A percentile compares a stretch with the other conserved stretches of the same genome.
Conservation (phyloP, 2,113 vertebrate genomes). For the Vulpes lagopus region DNA sequence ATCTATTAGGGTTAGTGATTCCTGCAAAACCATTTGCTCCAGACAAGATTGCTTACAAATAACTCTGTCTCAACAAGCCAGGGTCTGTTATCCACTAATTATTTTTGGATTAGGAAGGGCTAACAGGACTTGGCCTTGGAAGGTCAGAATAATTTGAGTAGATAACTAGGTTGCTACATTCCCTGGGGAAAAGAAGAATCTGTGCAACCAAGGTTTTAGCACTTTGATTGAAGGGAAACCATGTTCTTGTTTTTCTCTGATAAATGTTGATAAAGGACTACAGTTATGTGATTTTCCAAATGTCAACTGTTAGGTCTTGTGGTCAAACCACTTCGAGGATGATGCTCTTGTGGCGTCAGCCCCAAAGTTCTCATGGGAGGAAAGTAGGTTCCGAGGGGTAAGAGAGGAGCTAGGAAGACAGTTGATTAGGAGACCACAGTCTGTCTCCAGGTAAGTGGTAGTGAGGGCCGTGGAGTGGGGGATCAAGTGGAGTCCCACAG, state of each 20-base stretch:
- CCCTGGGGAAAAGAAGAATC: constrained; percentile 75
- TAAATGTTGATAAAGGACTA: constrained; percentile 76
- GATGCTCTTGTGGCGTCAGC: background rate
- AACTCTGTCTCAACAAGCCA: constrained; percentile 64
- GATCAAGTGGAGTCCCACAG: background rate
- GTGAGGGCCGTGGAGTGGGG: background rate
- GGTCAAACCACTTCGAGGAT: background rate
- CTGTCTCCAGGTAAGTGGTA: background rate
- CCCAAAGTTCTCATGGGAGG: background rate
- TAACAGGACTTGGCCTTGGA: constrained; percentile 84
- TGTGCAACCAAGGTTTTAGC: constrained; percentile 82
- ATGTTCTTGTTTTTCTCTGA: constrained; percentile 72
- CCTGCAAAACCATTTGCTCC: constrained; percentile 76
- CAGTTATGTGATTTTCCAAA: constrained; percentile 55
- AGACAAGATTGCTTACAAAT: constrained; percentile 77
- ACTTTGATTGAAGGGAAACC: constrained; percentile 84
- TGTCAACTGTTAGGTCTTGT: background rate
- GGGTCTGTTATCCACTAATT: constrained; percentile 85
- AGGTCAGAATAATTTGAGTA: constrained; percentile 84
- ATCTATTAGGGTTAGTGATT: constrained; percentile 71
- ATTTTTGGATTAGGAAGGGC: constrained; percentile 86
- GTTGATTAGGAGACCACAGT: background rate
- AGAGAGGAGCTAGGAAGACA: background rate
- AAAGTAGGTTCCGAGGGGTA: background rate
- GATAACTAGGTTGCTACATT: constrained; percentile 83